Evolutionary conservation across 2,888 invertebrate genomes (phyloP).

Genomic region (Ectobius pallidus): DNA sequence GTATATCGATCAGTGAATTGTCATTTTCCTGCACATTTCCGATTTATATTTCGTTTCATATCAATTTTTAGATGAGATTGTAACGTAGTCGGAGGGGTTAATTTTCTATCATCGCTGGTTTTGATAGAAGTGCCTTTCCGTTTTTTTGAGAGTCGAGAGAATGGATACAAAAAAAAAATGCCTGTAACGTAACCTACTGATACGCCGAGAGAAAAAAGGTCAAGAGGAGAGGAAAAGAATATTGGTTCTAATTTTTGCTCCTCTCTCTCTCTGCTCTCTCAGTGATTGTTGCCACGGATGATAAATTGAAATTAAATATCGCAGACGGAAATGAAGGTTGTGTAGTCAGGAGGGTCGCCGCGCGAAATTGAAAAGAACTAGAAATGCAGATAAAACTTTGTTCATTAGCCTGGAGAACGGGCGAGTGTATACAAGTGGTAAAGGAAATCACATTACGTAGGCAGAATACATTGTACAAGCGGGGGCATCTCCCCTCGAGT

Average conservation of each 20-base stretch:
- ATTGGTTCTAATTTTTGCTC: background rate
- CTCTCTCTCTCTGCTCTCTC: background rate
- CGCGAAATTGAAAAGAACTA: no score
- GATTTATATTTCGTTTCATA: conserved; percentile 35
- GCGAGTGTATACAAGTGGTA: no score
- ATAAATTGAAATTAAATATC: conserved; percentile 38
- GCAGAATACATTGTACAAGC: no score
- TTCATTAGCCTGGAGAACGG: no score
- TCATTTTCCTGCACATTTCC: conserved; percentile 41
- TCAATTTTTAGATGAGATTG: conserved; percentile 38
- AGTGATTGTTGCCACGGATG: conserved; percentile 33
- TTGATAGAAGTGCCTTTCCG: conserved; percentile 24
- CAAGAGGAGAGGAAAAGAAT: background rate
- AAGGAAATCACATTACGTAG: no score
- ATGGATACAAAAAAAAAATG: conserved; percentile 7
- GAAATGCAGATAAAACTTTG: no score
- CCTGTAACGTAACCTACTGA: background rate
- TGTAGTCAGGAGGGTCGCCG: background rate
- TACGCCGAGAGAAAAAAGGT: conserved; percentile 9
- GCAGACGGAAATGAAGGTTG: conserved; percentile 29
- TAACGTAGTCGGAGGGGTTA: conserved; percentile 18
- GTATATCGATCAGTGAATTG: conserved; percentile 35
- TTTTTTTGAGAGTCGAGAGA: conserved; percentile 17
- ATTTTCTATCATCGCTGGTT: conserved; percentile 28
- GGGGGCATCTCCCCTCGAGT: no score